These are phyloP conservation scores for Irena cyanogastra DNA, from an alignment of 2,113 vertebrate genomes.

Conservation along the genomic window DNA sequence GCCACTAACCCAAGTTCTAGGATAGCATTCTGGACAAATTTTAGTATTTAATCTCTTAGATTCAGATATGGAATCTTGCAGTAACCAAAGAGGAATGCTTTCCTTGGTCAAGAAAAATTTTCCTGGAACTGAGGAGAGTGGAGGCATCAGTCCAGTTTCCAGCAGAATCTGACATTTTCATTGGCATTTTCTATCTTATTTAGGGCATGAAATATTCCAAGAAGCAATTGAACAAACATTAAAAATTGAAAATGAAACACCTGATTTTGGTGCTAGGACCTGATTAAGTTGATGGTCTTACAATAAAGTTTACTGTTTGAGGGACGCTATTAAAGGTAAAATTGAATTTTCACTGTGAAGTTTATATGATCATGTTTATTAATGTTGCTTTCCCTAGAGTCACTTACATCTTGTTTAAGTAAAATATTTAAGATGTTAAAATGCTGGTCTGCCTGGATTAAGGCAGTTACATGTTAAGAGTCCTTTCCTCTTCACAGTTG, in stretches of 20 bases:
- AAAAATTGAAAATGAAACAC: constrained; percentile 61
- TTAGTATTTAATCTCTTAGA: neutral
- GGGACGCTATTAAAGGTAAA: neutral
- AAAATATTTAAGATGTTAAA: constrained; percentile 25
- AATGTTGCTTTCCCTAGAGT: constrained; percentile 20
- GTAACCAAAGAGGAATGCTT: constrained; percentile 33
- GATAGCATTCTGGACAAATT: neutral
- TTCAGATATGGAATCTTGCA: neutral
- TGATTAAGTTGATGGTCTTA: constrained; percentile 21
- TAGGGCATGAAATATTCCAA: constrained; percentile 11
- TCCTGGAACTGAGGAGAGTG: constrained; percentile 2
- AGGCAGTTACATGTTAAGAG: neutral
- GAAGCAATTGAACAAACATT: neutral
- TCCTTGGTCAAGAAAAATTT: constrained; percentile 27
- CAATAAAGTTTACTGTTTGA: constrained; percentile 47
- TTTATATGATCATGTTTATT: constrained; percentile 53
- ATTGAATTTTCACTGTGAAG: constrained; percentile 49
- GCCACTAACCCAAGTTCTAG: neutral
- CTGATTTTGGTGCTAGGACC: constrained; percentile 33
- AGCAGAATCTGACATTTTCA: constrained; percentile 19
- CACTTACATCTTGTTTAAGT: constrained; percentile 8
- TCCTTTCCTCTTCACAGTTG: neutral
- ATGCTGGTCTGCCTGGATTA: neutral
- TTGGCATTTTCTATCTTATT: constrained; percentile 40
- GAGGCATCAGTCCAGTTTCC: constrained; percentile 36